phyloP scores from a whole-genome alignment of 2,113 vertebrate genomes.

The Dipodomys ordii region DNA sequence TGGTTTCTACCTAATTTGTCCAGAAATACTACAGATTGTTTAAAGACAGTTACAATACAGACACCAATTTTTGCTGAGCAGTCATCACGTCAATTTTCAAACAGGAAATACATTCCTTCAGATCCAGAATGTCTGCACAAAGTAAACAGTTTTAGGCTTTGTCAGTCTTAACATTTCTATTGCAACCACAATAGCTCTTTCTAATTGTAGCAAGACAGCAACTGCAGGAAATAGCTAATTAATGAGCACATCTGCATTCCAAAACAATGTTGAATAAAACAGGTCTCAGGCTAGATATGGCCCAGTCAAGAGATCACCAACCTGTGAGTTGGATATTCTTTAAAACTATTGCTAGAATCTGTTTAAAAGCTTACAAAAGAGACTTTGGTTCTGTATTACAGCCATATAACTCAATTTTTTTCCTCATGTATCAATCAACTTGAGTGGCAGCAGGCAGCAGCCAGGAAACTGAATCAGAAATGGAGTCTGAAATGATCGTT shows the following conservation, averaged over 20 bases:
- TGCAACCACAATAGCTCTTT: background rate
- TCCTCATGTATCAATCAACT: background rate
- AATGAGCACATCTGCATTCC: background rate
- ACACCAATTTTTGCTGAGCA: background rate
- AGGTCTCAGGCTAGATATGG: background rate
- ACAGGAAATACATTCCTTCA: slow-evolving; percentile 18
- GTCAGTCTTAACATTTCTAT: background rate
- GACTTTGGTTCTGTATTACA: background rate
- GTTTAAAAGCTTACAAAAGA: slow-evolving; percentile 6
- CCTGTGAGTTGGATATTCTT: background rate
- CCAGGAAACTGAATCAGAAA: slow-evolving; percentile 13
- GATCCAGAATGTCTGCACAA: background rate
- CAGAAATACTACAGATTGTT: background rate
- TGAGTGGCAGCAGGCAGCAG: background rate
- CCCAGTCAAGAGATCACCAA: background rate
- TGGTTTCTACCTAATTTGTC: background rate
- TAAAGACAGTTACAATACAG: background rate
- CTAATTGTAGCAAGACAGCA: background rate
- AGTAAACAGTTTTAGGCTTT: slow-evolving; percentile 22
- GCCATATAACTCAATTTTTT: background rate
- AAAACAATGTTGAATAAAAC: background rate
- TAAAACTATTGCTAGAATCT: background rate
- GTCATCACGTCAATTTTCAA: background rate
- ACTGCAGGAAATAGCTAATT: background rate
- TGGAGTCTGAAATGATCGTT: background rate